Percentiles rank a stretch among this genome's conserved stretches.
These are phyloP conservation scores for Orthosia cruda DNA, from an alignment of 2,888 invertebrate species.

Conservation along the genomic window DNA sequence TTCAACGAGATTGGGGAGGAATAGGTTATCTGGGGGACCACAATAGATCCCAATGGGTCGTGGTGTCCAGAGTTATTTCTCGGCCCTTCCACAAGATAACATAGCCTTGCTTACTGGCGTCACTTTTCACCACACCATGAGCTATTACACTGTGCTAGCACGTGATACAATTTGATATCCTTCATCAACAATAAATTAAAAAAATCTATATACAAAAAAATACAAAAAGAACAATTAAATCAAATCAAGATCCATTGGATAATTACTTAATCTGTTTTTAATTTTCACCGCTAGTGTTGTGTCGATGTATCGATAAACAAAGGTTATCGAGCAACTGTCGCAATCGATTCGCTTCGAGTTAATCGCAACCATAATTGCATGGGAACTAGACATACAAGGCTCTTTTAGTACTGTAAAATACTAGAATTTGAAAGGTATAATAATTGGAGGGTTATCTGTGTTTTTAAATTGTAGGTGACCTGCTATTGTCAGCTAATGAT, in stretches of 20 bases:
- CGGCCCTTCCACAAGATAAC: no score
- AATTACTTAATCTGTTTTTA: slow-evolving; percentile 12
- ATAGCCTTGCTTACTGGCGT: no score
- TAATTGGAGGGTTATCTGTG: slow-evolving; percentile 10
- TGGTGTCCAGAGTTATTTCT: no score
- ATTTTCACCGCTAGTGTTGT: slow-evolving; percentile 54
- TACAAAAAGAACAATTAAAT: slow-evolving; percentile 9
- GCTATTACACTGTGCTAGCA: neutral
- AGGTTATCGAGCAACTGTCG: slow-evolving; percentile 61
- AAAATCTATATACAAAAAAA: neutral
- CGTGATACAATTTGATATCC: neutral
- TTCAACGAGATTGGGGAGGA: no score
- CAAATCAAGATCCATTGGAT: slow-evolving; percentile 3
- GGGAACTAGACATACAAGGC: slow-evolving; percentile 52
- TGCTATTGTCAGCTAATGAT: neutral
- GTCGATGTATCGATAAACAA: slow-evolving; percentile 50
- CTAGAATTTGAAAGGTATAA: slow-evolving; percentile 50
- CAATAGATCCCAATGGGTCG: no score
- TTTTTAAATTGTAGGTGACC: slow-evolving; percentile 21
- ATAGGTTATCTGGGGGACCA: no score
- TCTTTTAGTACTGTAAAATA: slow-evolving; percentile 12
- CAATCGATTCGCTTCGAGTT: slow-evolving; percentile 67
- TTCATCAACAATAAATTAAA: neutral
- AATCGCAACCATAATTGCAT: slow-evolving; percentile 57
- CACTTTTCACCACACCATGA: no score